Base-by-base conservation (phyloP, 2,888 invertebrate genomes). In the Drosophila pseudotakahashii region DNA sequence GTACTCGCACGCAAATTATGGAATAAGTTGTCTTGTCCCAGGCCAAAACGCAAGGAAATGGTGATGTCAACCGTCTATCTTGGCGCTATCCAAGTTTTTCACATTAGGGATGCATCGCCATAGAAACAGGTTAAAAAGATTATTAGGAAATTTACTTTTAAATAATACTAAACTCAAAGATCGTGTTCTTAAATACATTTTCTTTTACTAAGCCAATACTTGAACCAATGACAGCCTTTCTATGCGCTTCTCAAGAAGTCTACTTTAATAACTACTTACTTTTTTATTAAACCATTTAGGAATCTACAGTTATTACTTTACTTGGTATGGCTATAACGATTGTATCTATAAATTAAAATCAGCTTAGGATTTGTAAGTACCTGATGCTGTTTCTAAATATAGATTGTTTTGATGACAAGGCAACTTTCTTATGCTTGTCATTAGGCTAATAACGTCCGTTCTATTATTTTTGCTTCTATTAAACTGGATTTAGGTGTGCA, bases 1-100 rank as follows among this genome's bases (percentile, higher is more conserved):
- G 41, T 69, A 66, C 26, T 41, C 34, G 54, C 34, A 55, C 16
- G 16, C 51, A 48, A 71, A 50, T 66, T 64, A 54, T 73, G 74
- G 66, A 51, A 73, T 57, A 71, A 73, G 73, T 73, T 62, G 57
- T 59, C 62, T 53, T 44, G 34, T 36, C 48, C 55, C 42, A n/a
- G 37, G 32, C 30, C 42, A 23, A 50, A 63, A 26, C 44, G 36
- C 26, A n/a, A 30, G 44, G 36, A 45, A 2, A n/a, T n/a, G 73
- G 48, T 70, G 70, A 70, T 70, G 73, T 70, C 70, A 70, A 34
- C 34, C 14, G 61, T 10, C 53, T 23, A 37, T 59, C 72, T 52
- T 45, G 48, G 51, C 50, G 37, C 13, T 44, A 37, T 16, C 23
- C 44, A 23, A 26, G 14, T 30, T 13, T 37, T 52, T 52, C n/a